phyloP scores from a whole-genome alignment of 2,113 vertebrate genomes.

The Hippopotamus amphibius region DNA sequence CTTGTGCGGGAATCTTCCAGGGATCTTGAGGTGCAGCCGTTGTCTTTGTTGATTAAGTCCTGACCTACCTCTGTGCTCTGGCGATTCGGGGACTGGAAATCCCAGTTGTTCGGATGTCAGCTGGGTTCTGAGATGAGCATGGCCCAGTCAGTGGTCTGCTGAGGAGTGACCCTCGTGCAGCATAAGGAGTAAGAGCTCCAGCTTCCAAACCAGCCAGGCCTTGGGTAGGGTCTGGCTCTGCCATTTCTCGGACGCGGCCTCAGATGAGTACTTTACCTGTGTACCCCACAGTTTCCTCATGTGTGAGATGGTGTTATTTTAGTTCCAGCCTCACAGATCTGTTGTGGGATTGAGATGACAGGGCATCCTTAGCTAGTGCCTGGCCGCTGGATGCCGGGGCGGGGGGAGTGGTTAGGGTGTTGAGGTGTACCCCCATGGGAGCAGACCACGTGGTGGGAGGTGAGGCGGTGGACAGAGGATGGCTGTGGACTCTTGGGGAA shows the following conservation, averaged over 20 bases:
- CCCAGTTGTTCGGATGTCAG: fast-evolving
- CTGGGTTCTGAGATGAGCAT: neutral
- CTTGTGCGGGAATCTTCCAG: neutral
- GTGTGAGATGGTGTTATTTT: neutral
- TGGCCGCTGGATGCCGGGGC: neutral
- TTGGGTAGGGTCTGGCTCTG: neutral
- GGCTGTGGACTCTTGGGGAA: neutral
- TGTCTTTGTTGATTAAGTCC: neutral
- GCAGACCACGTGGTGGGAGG: neutral
- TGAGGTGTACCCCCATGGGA: neutral
- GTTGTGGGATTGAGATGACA: neutral
- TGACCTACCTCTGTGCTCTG: neutral
- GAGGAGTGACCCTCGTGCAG: neutral
- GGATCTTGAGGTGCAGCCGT: neutral
- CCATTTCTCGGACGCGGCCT: neutral
- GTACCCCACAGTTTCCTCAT: neutral
- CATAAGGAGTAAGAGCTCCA: neutral
- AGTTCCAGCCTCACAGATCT: neutral
- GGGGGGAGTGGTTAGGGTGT: neutral
- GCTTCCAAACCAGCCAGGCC: neutral
- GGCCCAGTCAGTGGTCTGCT: neutral
- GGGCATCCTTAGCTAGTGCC: neutral
- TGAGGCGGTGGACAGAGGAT: neutral
- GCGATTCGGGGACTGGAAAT: neutral
- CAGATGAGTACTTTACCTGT: neutral